These are phyloP conservation scores for Pyrgus malvae DNA, from an alignment of 2,888 invertebrate genomes.

Conservation along the genomic window DNA sequence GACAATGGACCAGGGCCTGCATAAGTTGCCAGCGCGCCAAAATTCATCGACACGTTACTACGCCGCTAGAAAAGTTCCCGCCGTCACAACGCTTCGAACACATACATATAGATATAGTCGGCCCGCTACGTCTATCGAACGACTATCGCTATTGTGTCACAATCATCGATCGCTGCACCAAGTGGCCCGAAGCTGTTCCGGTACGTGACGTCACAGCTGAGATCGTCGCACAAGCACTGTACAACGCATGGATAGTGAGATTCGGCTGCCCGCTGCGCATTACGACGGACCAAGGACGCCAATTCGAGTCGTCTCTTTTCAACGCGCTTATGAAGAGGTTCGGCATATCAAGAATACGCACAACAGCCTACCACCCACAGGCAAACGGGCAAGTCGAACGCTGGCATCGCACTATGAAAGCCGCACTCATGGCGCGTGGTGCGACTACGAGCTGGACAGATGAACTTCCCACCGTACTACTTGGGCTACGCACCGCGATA, in stretches of 20 bases:
- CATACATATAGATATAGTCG: no score
- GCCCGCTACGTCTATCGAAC: no score
- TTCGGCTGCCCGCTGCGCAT: conserved; percentile 35
- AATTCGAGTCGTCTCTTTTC: conserved; percentile 44
- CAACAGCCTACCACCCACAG: conserved; percentile 30
- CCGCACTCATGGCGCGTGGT: not conserved
- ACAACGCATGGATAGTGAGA: conserved; percentile 20
- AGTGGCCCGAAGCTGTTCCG: conserved; percentile 31
- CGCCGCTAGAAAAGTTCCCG: no score
- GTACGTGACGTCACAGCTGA: conserved; percentile 18
- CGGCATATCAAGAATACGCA: conserved; percentile 26
- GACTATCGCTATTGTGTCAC: not conserved
- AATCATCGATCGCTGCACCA: conserved; percentile 18
- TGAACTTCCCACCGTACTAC: conserved; percentile 19
- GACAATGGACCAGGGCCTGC: no score
- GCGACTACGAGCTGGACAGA: not conserved
- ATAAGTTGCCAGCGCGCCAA: no score
- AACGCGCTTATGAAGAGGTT: conserved; percentile 35
- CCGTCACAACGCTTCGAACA: no score
- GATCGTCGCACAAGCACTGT: conserved; percentile 12
- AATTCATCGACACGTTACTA: no score
- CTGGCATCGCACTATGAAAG: conserved; percentile 18
- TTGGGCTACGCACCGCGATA: not conserved
- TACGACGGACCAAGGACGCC: conserved; percentile 49
- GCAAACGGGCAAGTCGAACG: conserved; percentile 30